Percentiles rank a stretch among this genome's conserved stretches.
Evolutionary conservation across 1,140 invertebrate genomes (phyloP).

Genomic region (Habropoda laboriosa): DNA sequence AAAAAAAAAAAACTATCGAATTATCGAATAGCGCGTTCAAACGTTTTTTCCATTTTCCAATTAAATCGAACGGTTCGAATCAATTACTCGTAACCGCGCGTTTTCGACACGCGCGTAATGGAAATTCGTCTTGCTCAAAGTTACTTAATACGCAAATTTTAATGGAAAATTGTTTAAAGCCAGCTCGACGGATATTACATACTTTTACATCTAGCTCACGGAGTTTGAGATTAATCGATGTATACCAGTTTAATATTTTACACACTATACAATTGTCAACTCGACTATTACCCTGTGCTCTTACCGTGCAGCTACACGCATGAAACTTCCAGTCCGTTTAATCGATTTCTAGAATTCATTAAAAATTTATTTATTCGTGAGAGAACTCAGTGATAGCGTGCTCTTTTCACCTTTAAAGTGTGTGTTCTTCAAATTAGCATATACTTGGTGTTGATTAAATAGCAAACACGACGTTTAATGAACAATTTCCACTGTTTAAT

Average conservation of each 20-base stretch:
- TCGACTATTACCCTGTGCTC: not conserved
- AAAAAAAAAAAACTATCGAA: no score
- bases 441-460: no score
- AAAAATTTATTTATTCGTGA: no score
- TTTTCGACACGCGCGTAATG: not conserved
- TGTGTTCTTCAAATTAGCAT: no score
- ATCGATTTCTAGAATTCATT: no score
- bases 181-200: not conserved
- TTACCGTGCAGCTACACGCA: no score
- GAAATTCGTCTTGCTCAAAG: not conserved
- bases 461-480: no score
- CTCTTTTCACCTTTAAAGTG: no score
- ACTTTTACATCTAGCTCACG: not conserved
- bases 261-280: not conserved
- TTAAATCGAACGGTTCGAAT: not conserved
- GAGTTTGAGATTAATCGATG: constrained; percentile 11
- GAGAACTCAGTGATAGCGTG: no score
- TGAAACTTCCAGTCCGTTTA: no score
- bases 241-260: constrained; percentile 1
- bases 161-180: not conserved
- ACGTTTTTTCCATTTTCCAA: not conserved
- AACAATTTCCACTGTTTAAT: no score
- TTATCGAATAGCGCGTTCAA: no score
- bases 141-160: not conserved
- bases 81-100: not conserved